phyloP scores from a whole-genome alignment of 2,888 invertebrate species.

The Norana najaformis region DNA sequence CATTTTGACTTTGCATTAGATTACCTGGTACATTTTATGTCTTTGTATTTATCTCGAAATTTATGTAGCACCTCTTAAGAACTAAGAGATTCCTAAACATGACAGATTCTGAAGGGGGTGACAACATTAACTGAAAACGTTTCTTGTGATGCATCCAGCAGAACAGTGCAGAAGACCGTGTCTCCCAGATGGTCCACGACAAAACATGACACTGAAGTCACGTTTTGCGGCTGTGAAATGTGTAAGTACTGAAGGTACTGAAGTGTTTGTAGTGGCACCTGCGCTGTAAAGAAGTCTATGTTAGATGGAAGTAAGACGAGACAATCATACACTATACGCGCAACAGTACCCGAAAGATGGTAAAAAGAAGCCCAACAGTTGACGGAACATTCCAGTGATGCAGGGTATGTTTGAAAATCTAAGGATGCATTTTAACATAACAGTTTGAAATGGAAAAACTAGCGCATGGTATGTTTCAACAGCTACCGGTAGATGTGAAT shows the following conservation, averaged over 20 bases:
- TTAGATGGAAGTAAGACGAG: not conserved
- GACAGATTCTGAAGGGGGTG: not conserved
- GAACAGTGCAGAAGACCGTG: not conserved
- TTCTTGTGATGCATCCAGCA: not conserved
- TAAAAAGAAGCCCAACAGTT: not conserved
- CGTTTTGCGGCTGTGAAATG: not conserved
- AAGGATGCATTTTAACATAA: not conserved
- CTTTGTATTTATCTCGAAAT: not conserved
- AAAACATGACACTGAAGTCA: not conserved
- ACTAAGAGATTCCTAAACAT: not conserved
- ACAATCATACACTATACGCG: not conserved
- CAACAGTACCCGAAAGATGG: too few species aligned
- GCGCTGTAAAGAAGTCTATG: not conserved
- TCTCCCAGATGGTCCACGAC: not conserved
- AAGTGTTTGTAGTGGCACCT: not conserved
- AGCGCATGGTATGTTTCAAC: not conserved
- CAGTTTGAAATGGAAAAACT: not conserved
- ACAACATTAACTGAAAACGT: not conserved
- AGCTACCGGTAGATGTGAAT: too few species aligned
- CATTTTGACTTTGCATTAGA: not conserved
- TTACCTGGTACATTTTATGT: not conserved
- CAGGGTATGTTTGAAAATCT: not conserved
- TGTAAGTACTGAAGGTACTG: not conserved
- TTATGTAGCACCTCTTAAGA: not conserved
- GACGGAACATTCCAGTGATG: not conserved